These are phyloP conservation scores for Hirundichthys speculiger DNA, from an alignment of 2,113 vertebrate genomes.

Conservation along the genomic window DNA sequence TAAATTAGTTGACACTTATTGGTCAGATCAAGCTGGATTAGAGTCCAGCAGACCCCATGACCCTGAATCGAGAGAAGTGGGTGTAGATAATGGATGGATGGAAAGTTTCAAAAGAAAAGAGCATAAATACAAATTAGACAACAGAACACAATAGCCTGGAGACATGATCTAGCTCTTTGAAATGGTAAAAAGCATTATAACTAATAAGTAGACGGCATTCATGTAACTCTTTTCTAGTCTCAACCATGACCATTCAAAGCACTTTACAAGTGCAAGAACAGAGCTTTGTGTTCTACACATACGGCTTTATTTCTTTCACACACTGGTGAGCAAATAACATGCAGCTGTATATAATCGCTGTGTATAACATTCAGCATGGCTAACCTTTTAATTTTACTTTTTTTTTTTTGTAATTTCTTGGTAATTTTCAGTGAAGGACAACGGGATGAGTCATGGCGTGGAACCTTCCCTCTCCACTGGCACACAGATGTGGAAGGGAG, in stretches of 20 bases:
- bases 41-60: too few species aligned
- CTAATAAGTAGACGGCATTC: not conserved
- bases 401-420: constrained; percentile 2
- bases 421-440: constrained; percentile 14
- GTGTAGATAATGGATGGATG: too few species aligned
- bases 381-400: constrained; percentile 8
- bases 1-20: too few species aligned
- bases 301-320: too few species aligned
- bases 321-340: too few species aligned
- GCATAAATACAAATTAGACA: not conserved
- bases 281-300: too few species aligned
- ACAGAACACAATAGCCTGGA: not conserved
- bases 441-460: constrained; percentile 51
- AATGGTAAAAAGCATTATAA: not conserved
- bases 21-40: too few species aligned
- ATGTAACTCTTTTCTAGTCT: not conserved
- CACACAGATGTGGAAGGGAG: constrained; percentile 54
- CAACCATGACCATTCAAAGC: not conserved
- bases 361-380: not conserved
- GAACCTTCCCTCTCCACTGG: constrained; percentile 58
- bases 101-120: not conserved
- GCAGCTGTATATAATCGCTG: too few species aligned
- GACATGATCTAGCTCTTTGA: not conserved
- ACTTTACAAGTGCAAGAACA: not conserved
- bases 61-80: too few species aligned